These are phyloP conservation scores for Trichopoda pennipes DNA, from an alignment of 2,888 invertebrate species.

Conservation along the genomic window DNA sequence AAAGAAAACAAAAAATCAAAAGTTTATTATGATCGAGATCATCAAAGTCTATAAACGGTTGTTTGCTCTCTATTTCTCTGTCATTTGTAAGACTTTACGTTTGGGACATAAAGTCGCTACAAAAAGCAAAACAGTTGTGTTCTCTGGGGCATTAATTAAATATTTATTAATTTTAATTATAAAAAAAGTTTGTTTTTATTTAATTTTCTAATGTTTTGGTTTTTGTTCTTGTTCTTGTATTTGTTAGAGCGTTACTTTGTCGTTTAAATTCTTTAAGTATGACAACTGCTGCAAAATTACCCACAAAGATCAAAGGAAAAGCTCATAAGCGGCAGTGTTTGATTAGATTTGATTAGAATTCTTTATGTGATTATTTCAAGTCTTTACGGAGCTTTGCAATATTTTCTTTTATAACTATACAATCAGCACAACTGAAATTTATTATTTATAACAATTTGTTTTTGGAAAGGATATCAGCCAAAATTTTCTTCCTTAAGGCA, in stretches of 20 bases:
- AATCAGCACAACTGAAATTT: no score
- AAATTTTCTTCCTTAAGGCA: no score
- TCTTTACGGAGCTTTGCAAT: no score
- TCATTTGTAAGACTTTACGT: constrained; percentile 50
- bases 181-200: constrained; percentile 30
- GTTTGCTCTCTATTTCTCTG: constrained; percentile 24
- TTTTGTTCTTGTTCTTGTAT: no score
- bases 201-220: constrained; percentile 25
- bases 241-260: background rate
- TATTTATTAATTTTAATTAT: constrained; percentile 66
- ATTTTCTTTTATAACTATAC: no score
- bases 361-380: background rate
- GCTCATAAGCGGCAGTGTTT: constrained; percentile 10
- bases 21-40: constrained; percentile 45
- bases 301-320: constrained; percentile 18
- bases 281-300: constrained; percentile 54
- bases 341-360: background rate
- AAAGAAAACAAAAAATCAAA: constrained; percentile 20
- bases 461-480: no score
- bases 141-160: constrained; percentile 67
- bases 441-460: no score
- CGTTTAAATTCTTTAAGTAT: constrained; percentile 8
- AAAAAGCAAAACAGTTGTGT: constrained; percentile 27
- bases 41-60: constrained; percentile 35
- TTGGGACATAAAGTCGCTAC: background rate